Base-by-base conservation (phyloP, 2,797 vertebrate species). In the Chaetophractus vellerosus region DNA sequence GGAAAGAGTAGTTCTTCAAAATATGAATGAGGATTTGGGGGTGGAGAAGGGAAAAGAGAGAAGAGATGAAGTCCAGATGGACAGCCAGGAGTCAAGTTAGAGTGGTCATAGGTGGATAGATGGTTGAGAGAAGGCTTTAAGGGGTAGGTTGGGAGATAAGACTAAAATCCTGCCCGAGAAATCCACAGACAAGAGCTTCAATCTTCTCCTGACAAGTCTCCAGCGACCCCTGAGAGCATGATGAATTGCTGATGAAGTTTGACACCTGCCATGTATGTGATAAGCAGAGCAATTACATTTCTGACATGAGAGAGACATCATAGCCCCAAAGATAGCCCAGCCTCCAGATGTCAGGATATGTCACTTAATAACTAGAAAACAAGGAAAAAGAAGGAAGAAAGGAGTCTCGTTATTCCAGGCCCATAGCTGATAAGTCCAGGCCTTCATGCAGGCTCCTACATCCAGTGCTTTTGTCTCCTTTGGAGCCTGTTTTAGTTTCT, bases 251-350 rank as follows among this genome's bases (percentile, higher is more conserved):
- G 83, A 95, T 95, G 85, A 97, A 93, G 88, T 90, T 75, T 94
- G 96, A 96, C 88, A 96, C 82, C 87, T 96, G 93, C 92, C 95
- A 92, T 85, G 95, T 97, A 94, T 94, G 90, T 93, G 84, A 96
- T 96, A 90, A 93, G 82, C 50, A 86, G 80, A 96, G 93, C 52
- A 96, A 93, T 96, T 96, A 69, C 52, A 86, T 76, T 81, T 57
- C 81, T 91, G 94, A 97, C 90, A 93, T 82, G 93, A 96, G 85
- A 95, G 57, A 96, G 91, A 52, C 38, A 95, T 97, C 93, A 95
- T 95, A 87, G 3, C 82, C 94, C 23, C 76, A 89, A 95, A 57
- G 87, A 72, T 82, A 96, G 75, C 64, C 5, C 23, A 76, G 63
- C 14, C 23, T 72, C 55, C 23, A 90, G 16, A 33, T 72, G 59